These are phyloP conservation scores for Melieria picta DNA, from an alignment of 2,888 invertebrate species.

Conservation along the genomic window DNA sequence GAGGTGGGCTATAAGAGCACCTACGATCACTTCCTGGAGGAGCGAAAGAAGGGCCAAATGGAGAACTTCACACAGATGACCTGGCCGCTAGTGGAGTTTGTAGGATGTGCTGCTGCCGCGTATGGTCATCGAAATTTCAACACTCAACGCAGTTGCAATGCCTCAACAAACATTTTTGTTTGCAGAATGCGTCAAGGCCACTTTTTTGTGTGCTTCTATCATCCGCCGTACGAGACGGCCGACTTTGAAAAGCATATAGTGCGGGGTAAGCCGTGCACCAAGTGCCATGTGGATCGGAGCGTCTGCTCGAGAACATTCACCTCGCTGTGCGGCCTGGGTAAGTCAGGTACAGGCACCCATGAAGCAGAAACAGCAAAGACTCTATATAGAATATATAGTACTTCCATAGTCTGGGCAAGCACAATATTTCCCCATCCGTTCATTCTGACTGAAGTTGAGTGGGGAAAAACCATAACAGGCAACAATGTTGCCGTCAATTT, in stretches of 20 bases:
- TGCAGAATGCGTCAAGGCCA: slow-evolving; percentile 42
- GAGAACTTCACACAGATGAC: slow-evolving; percentile 45
- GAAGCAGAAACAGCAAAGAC: too few relatives aligned
- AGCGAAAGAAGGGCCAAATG: background rate
- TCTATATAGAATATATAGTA: too few relatives aligned
- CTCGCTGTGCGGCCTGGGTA: background rate
- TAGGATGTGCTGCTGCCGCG: slow-evolving; percentile 47
- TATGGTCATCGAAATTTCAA: slow-evolving; percentile 4
- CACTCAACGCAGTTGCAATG: background rate
- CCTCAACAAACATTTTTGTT: slow-evolving; percentile 3
- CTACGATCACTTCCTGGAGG: slow-evolving; percentile 28
- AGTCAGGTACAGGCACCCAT: too few relatives aligned
- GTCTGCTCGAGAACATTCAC: slow-evolving; percentile 14
- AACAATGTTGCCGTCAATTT: too few relatives aligned
- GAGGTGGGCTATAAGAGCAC: slow-evolving; percentile 40
- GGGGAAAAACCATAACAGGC: too few relatives aligned
- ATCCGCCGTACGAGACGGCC: slow-evolving; percentile 30
- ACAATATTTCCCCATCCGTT: too few relatives aligned
- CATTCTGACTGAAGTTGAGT: too few relatives aligned
- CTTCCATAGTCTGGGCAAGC: too few relatives aligned
- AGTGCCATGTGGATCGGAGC: slow-evolving; percentile 8
- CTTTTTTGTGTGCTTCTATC: slow-evolving; percentile 42
- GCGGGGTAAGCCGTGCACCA: slow-evolving; percentile 10
- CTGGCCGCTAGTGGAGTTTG: slow-evolving; percentile 47
- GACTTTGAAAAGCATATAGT: background rate